Conservation (phyloP, 1,140 invertebrate genomes). For the Teleogryllus occipitalis region DNA sequence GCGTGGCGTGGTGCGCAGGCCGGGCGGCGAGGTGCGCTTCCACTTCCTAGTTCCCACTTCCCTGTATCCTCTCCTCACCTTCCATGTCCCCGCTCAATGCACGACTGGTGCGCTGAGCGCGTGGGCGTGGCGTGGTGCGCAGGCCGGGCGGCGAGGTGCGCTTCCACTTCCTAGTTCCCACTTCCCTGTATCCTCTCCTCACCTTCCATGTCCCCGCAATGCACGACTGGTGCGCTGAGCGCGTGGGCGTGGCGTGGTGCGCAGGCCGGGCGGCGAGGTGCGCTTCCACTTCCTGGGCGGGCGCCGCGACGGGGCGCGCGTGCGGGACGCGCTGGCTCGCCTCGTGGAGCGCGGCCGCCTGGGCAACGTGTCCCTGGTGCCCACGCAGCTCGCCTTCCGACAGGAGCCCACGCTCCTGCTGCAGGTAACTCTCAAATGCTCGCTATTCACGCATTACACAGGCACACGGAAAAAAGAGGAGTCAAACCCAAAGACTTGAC, state of each 20-base stretch:
- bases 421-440: slow-evolving; percentile 35
- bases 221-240: not conserved
- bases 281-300: slow-evolving; percentile 53
- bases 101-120: too few species aligned
- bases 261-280: slow-evolving; percentile 48
- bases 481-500: not conserved
- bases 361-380: slow-evolving; percentile 51
- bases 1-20: too few species aligned
- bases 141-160: too few species aligned
- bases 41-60: not conserved
- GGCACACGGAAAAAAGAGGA: not conserved
- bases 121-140: too few species aligned
- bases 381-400: slow-evolving; percentile 48
- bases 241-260: too few species aligned
- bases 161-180: not conserved
- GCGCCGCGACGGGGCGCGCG: slow-evolving; percentile 49
- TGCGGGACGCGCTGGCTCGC: slow-evolving; percentile 49
- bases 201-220: not conserved
- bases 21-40: too few species aligned
- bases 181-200: not conserved
- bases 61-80: not conserved
- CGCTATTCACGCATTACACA: not conserved
- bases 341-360: slow-evolving; percentile 53
- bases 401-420: slow-evolving; percentile 48
- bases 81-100: too few species aligned